A percentile compares a stretch with the other conserved stretches of the same genome.
Conservation (phyloP, 2,797 vertebrate genomes). For the Ctenopoma multispine region DNA sequence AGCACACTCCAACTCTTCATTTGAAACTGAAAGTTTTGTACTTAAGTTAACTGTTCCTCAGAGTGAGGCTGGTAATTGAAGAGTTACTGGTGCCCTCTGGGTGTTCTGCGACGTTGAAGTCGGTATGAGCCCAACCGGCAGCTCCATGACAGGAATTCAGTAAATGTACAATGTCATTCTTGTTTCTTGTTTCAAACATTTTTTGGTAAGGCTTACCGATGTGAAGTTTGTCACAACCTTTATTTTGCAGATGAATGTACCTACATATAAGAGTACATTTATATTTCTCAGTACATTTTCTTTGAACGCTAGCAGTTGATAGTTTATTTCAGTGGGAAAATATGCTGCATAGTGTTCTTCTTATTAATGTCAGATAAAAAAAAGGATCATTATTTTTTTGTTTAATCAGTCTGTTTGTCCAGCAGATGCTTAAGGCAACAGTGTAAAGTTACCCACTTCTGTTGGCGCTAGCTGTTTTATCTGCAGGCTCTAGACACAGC, state of each 20-base stretch:
- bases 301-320: not conserved
- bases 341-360: not conserved
- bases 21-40: constrained; percentile 90
- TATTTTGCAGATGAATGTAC: not conserved
- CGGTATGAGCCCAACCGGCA: constrained; percentile 35
- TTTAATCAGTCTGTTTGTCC: constrained; percentile 1
- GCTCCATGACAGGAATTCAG: constrained; percentile 55
- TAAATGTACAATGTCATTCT: not conserved
- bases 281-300: not conserved
- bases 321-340: not conserved
- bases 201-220: constrained; percentile 17
- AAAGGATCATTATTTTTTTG: constrained; percentile 1
- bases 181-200: constrained; percentile 8
- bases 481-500: constrained; percentile 20
- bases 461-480: constrained; percentile 35
- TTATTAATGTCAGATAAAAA: not conserved
- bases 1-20: constrained; percentile 88
- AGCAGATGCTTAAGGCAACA: not conserved
- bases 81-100: constrained; percentile 66
- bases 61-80: constrained; percentile 82
- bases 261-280: not conserved
- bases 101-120: constrained; percentile 60
- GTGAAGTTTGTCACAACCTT: not conserved
- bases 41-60: constrained; percentile 88
- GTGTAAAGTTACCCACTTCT: constrained; percentile 32